phyloP scores from a whole-genome alignment of 2,888 invertebrate genomes.

The Anoncus sp. region DNA sequence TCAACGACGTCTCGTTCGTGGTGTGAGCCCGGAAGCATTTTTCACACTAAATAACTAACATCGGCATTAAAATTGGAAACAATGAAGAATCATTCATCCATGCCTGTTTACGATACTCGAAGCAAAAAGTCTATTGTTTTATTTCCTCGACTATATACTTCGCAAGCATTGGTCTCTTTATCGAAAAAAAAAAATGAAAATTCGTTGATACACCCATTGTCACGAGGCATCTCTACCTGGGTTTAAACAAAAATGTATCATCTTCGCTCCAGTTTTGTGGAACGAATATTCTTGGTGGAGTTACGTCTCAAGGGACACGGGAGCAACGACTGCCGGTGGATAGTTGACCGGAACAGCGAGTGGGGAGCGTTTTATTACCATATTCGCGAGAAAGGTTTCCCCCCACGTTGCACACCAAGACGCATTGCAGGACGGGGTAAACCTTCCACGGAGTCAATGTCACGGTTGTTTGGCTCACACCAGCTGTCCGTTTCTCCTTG shows the following conservation, averaged over 20 bases:
- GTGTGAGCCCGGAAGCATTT: no score
- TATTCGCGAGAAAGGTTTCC: constrained; percentile 73
- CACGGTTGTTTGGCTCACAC: constrained; percentile 67
- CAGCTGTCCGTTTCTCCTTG: constrained; percentile 46
- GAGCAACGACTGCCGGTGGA: constrained; percentile 47
- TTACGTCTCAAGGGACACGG: constrained; percentile 4
- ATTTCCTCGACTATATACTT: no score
- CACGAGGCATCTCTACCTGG: neutral
- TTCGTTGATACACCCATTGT: neutral
- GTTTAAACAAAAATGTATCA: no score
- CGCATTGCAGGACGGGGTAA: constrained; percentile 29
- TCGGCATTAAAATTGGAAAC: no score
- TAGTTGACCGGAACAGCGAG: constrained; percentile 7
- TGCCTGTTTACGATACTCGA: no score
- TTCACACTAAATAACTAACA: no score
- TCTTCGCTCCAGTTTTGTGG: no score
- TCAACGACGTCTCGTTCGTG: no score
- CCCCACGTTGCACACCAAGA: neutral
- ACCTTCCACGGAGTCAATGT: constrained; percentile 74
- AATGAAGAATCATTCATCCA: no score
- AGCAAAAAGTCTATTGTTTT: no score
- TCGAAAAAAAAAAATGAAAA: neutral
- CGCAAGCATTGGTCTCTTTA: no score
- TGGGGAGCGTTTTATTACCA: constrained; percentile 71
- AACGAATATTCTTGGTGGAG: neutral